Evolutionary conservation across 2,888 invertebrate genomes (phyloP), one percentile per base, ranked within the genome.

Genomic region (Pristionchus entomophagus): DNA sequence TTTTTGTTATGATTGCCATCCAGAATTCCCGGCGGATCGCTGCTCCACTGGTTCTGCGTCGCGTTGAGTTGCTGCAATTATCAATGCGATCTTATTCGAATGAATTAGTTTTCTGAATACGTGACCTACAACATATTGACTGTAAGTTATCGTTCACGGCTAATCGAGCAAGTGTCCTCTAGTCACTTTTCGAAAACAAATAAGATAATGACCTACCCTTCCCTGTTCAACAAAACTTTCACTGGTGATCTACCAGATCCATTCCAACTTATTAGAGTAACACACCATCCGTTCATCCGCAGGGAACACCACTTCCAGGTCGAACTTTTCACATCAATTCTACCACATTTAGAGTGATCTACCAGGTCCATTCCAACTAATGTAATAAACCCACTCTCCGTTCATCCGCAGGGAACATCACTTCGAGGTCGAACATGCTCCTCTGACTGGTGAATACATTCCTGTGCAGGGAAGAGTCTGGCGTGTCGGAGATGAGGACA

Each of bases 31-130:
- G 85, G 85, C 35, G 85, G 73, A 26, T 73, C 56, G 29, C 5
- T 41, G 53, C 49, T 85, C 85, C 85, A 85, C 35, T 53, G 73
- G 38, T 85, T 85, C 62, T 77, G 35, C 8, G 85, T 85, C 26
- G 85, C 85, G 45, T 85, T 85, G 26, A 84, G 35, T 26, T 69
- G 49, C 73, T 84, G 45, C 4, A 83, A n/a, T 12, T 6, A 49
- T n/a, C n/a, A n/a, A n/a, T n/a, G n/a, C n/a, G n/a, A n/a, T n/a
- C n/a, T 80, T 51, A 38, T 51, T 53, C n/a, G n/a, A n/a, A n/a
- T n/a, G n/a, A n/a, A n/a, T n/a, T n/a, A n/a, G n/a, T n/a, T n/a
- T n/a, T n/a, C n/a, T n/a, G n/a, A n/a, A n/a, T n/a, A n/a, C n/a
- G 14, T 10, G 45, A 45, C 45, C 45, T 45, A 45, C 17, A 10